Base-by-base conservation (phyloP, 2,113 vertebrate species). In the Alethe diademata region DNA sequence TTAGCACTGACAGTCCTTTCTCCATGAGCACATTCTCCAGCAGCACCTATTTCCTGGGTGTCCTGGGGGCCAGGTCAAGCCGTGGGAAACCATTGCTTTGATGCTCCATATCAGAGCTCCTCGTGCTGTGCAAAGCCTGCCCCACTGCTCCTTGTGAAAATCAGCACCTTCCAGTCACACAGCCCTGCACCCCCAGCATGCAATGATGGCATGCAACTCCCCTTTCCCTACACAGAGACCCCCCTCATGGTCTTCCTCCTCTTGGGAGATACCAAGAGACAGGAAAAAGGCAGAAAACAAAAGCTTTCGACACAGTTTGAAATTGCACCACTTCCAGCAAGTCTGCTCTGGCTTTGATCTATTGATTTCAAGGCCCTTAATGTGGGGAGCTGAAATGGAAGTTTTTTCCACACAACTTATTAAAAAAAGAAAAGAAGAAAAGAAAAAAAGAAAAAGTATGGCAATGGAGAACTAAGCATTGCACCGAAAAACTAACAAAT, bases 341-440 rank as follows among this genome's bases (percentile, higher is more conserved):
- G 56, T 31, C 51, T 78, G 58, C 67, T 86, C 60, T 66, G 60
- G 33, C 88, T 96, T 93, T 96, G 71, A 93, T 96, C 91, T 96
- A 90, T 90, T 92, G 88, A 94, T 93, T 88, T 88, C 86, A 83
- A 90, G 64, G 20, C 64, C 75, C 67, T 96, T 94, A 45, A 83
- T 91, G 95, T 93, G 94, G 95, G 67, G 88, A 93, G 83, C 69
- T 80, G 69, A 90, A 97, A 94, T 56, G 35, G 33, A 58, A 90
- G 33, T 70, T 93, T 92, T 75, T 74, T 83, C 75, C 67, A 76
- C 73, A 71, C 15, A 54, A 61, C 45, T 94, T 73, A n/a, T 40
- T 33, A 9, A 58, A 84, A 4, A 12, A 33, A 28, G 15, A 19
- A 18, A 45, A 20, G 1, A 33, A 28, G 15, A 19, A 18, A 45